These are phyloP conservation scores for Cheilosia urbana DNA, from an alignment of 2,888 invertebrate species.

Conservation along the genomic window DNA sequence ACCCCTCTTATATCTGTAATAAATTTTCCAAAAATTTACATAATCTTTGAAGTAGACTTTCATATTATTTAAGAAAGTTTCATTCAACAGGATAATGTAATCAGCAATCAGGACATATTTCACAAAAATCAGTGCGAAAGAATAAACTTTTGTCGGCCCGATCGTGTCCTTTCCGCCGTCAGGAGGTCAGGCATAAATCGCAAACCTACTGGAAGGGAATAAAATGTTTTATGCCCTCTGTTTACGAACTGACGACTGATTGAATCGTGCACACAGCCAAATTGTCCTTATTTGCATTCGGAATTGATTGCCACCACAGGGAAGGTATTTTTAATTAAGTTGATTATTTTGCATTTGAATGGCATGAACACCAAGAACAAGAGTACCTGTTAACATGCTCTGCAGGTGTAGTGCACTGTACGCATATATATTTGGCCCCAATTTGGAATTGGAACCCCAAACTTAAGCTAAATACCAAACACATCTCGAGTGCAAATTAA, in stretches of 20 bases:
- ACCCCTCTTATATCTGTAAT: not conserved
- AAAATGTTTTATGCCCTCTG: not conserved
- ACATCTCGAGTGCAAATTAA: constrained; percentile 52
- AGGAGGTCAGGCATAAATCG: constrained; percentile 19
- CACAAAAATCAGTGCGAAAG: constrained; percentile 55
- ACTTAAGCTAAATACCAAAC: constrained; percentile 27
- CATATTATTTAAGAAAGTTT: constrained; percentile 40
- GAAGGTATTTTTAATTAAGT: constrained; percentile 44
- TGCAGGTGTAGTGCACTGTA: no score
- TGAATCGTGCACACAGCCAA: constrained; percentile 34
- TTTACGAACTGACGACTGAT: constrained; percentile 40
- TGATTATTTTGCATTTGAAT: constrained; percentile 10
- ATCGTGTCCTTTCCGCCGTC: not conserved
- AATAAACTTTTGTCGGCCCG: constrained; percentile 40
- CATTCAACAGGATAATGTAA: constrained; percentile 49
- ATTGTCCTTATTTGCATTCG: constrained; percentile 36
- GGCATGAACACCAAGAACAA: not conserved
- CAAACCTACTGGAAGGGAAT: not conserved
- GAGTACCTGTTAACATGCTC: constrained; percentile 34
- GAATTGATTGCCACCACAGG: not conserved
- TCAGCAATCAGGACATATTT: constrained; percentile 66
- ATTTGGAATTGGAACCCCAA: constrained; percentile 17
- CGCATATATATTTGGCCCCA: not conserved
- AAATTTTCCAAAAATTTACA: constrained; percentile 25
- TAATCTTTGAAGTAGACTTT: constrained; percentile 43